phyloP scores from a whole-genome alignment of 2,888 invertebrate genomes.

The Neocrepidodera transversa region DNA sequence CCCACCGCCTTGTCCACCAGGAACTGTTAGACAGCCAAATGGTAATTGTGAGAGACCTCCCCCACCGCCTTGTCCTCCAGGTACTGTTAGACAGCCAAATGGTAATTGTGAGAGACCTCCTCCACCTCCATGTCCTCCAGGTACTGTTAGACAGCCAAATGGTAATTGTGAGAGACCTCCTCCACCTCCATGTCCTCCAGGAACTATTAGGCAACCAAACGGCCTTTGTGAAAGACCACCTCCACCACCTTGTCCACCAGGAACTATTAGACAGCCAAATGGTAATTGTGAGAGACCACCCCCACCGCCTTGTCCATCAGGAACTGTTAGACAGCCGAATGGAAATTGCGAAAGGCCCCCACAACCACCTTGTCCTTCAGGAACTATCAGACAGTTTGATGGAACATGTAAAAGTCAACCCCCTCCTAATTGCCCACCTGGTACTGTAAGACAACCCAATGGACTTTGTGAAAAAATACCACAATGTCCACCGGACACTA shows the following conservation, averaged over 20 bases:
- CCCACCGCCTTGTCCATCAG: conserved; percentile 18
- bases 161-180: conserved; percentile 19
- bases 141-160: conserved; percentile 13
- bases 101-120: conserved; percentile 26
- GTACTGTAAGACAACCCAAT: conserved; percentile 12
- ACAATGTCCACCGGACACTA: conserved; percentile 21
- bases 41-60: conserved; percentile 28
- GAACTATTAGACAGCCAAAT: conserved; percentile 20
- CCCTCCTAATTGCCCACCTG: conserved; percentile 32
- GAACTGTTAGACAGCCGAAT: conserved; percentile 10
- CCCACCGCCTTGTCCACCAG: conserved; percentile 30
- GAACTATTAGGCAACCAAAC: conserved; percentile 25
- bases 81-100: conserved; percentile 29
- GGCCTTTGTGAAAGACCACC: conserved; percentile 15
- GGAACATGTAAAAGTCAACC: conserved; percentile 17
- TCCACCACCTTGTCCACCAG: conserved; percentile 20
- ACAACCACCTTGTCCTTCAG: conserved; percentile 25
- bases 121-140: conserved; percentile 30
- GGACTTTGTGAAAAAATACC: conserved; percentile 18
- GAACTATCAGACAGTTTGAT: conserved; percentile 1
- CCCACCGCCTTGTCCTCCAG: conserved; percentile 31
- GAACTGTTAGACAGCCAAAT: conserved; percentile 21
- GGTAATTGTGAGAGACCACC: conserved; percentile 27
- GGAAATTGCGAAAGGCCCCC: conserved; percentile 14
- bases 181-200: conserved; percentile 20